Evolutionary conservation across 1,140 invertebrate species (phyloP), one percentile per base, ranked within the genome.

Genomic region (Rhysida immarginata): DNA sequence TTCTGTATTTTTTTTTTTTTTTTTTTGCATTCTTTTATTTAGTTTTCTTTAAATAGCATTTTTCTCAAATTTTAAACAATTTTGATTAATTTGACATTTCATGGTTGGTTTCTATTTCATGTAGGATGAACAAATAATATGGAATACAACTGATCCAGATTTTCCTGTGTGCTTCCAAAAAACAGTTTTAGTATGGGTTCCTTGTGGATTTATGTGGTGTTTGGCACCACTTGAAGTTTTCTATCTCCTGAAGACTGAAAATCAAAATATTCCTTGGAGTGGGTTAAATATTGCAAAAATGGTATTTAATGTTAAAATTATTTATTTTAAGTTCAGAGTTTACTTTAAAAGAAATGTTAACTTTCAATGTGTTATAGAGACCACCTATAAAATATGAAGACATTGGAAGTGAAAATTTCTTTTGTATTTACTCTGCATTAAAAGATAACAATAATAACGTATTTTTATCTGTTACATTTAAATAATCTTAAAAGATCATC

Each of bases 161-260:
- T 76, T 94, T 50, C 87, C 87, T 53, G 71, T 75, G 69, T 95
- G 90, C 70, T 91, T 94, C 71, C 82, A 93, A 67, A 81, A 84
- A 69, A 94, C 90, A 2, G 80, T 86, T 1, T 67, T 96, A 35
- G 72, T 89, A 48, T 94, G 89, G 87, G 68, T 80, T 35, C 91
- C 94, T 2, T 92, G 87, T 70, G 66, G 77, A 21, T 91, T 89
- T 69, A 71, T 95, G 2, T 92, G 85, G 84, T 53, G 81, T 0
- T 83, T 85, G 61, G 74, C 81, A 2, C 71, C 81, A 2, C 69
- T 92, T 26, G 87, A 94, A 65, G 69, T 82, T 8, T 21, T 8
- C n/a, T 85, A 80, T 65, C 85, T 86, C 63, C 76, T 91, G 54
- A 65, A 53, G 81, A 53, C 77, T 78, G 55, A 91, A 85, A 78